Evolutionary conservation across 2,888 invertebrate species (phyloP), one percentile per base, ranked within the genome.

Genomic region (Ecliptopera silaceata): DNA sequence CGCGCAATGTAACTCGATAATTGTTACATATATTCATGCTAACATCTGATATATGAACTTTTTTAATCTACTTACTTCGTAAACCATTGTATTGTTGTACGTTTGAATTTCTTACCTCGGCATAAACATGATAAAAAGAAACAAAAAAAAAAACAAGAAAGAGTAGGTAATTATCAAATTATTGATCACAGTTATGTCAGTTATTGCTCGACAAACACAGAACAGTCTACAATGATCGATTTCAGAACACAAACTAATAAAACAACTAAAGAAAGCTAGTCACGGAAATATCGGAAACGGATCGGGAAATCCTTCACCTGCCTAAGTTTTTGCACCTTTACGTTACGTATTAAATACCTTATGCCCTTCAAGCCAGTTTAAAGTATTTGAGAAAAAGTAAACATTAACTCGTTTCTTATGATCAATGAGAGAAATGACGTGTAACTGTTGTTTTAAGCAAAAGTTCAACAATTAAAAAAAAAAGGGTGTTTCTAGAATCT

Each of bases 281-380:
- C 32, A 42, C 53, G 53, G 58, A 59, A 43, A 39, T 22, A 32
- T 34, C 17, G 34, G 15, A 20, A 55, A 38, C 46, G 53, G 45
- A 55, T 52, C 44, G 50, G 59, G 59, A 59, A 59, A 59, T 56
- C 59, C 59, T 45, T 47, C 36, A 46, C 50, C 59, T 59, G 59
- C 45, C 15, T n/a, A 12, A 15, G 31, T 50, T 47, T 46, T 54
- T 54, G 31, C 46, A 59, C n/a, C n/a, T n/a, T n/a, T n/a, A 34
- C 22, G 54, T 54, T 50, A 58, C 49, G 58, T 38, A 43, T 46
- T 6, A 59, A 45, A 56, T 47, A 32, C 18, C 26, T 41, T 12
- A 36, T 50, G 46, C 15, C 46, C 36, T 48, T 47, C 12, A 39
- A 42, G 43, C 12, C n/a, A n/a, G n/a, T n/a, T n/a, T 22, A 46